These are phyloP conservation scores for Bostrychus sinensis DNA, from an alignment of 2,113 vertebrate genomes.

Conservation along the genomic window DNA sequence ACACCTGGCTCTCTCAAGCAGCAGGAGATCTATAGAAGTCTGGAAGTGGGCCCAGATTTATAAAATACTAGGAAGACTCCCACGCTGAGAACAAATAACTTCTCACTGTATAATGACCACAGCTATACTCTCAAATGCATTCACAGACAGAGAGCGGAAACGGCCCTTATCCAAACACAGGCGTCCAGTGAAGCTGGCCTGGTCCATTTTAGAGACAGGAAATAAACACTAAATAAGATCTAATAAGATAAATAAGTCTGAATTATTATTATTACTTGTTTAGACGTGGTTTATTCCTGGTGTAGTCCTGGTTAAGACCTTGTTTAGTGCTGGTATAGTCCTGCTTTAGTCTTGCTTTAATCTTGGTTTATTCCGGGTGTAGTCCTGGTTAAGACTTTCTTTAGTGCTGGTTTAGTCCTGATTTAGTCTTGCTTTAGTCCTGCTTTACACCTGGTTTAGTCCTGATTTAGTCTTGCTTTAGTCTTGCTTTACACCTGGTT, in stretches of 20 bases:
- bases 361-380: no score
- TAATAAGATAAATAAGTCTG: not conserved
- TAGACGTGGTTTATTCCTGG: no score
- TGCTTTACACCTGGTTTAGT: no score
- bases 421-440: no score
- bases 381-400: no score
- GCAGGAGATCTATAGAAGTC: conserved; percentile 18
- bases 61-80: conserved; percentile 34
- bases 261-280: not conserved
- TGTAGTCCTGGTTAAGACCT: no score
- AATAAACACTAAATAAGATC: not conserved
- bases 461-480: no score
- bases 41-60: conserved; percentile 38
- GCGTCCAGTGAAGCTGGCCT: not conserved
- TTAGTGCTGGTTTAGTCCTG: no score
- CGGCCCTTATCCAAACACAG: not conserved
- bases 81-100: conserved; percentile 37
- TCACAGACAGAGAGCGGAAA: conserved; percentile 9
- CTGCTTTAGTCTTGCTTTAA: no score
- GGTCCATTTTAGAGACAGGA: not conserved
- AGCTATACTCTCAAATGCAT: not conserved
- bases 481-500: no score
- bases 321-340: no score
- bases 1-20: conserved; percentile 38
- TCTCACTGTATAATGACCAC: conserved; percentile 26